Evolutionary conservation across 2,888 invertebrate genomes (phyloP).

Genomic region (Geophilus truncorum): DNA sequence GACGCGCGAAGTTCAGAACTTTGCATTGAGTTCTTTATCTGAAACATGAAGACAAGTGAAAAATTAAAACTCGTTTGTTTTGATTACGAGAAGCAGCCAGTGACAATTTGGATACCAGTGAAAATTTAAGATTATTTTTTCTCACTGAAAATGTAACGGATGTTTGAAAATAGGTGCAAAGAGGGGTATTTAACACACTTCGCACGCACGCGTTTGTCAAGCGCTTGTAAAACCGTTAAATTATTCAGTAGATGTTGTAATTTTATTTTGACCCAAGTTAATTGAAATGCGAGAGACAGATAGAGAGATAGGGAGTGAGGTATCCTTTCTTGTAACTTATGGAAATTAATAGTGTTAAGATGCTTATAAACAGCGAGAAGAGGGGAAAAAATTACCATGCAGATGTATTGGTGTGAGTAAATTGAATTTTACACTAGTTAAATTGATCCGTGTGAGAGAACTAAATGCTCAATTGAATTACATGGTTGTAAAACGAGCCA

Average conservation of each 20-base stretch:
- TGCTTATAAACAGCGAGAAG: neutral
- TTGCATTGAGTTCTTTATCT: too few relatives aligned
- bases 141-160: too few relatives aligned
- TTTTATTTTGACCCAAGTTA: neutral
- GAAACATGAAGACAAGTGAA: too few relatives aligned
- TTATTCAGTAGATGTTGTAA: neutral
- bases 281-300: neutral
- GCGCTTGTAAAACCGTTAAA: neutral
- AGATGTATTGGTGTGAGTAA: neutral
- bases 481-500: neutral
- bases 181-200: neutral
- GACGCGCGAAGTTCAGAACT: too few relatives aligned
- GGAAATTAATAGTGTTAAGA: neutral
- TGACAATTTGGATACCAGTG: too few relatives aligned
- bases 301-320: too few relatives aligned
- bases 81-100: too few relatives aligned
- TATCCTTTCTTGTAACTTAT: too few relatives aligned
- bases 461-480: neutral
- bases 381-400: neutral
- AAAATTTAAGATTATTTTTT: too few relatives aligned
- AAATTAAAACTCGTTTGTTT: too few relatives aligned
- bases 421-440: neutral
- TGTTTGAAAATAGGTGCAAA: too few relatives aligned
- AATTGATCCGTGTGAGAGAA: neutral
- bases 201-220: neutral